phyloP scores from a whole-genome alignment of 2,888 invertebrate genomes.

The Cactoblastis cactorum region DNA sequence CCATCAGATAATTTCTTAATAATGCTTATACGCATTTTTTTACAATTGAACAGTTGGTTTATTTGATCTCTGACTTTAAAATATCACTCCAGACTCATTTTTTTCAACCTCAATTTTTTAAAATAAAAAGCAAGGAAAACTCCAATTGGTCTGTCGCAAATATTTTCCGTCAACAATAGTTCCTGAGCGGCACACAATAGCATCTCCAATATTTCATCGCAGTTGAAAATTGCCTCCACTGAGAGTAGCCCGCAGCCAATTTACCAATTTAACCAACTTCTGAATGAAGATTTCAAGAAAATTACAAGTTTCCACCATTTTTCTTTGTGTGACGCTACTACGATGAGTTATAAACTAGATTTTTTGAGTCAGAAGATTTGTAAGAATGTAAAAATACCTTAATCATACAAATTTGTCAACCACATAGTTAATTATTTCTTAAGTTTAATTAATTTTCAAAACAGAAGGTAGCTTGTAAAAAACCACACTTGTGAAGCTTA shows the following conservation, averaged over 20 bases:
- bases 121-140: not conserved
- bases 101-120: not conserved
- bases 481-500: too few relatives aligned
- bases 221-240: constrained; percentile 6
- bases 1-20: too few relatives aligned
- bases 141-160: not conserved
- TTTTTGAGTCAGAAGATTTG: not conserved
- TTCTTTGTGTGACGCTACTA: not conserved
- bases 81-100: too few relatives aligned
- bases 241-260: constrained; percentile 16
- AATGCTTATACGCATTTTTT: too few relatives aligned
- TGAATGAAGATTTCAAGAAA: constrained; percentile 8
- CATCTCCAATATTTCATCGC: constrained; percentile 3
- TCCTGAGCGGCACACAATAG: not conserved
- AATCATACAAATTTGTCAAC: too few relatives aligned
- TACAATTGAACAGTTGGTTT: too few relatives aligned
- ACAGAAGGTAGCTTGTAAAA: too few relatives aligned
- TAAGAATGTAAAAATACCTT: not conserved
- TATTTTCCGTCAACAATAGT: not conserved
- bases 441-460: too few relatives aligned
- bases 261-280: constrained; percentile 17
- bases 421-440: too few relatives aligned
- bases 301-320: constrained; percentile 6
- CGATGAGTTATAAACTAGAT: not conserved
- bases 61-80: too few relatives aligned